Evolutionary conservation across 2,888 invertebrate species (phyloP).

Genomic region (Pseudococcus viburni): DNA sequence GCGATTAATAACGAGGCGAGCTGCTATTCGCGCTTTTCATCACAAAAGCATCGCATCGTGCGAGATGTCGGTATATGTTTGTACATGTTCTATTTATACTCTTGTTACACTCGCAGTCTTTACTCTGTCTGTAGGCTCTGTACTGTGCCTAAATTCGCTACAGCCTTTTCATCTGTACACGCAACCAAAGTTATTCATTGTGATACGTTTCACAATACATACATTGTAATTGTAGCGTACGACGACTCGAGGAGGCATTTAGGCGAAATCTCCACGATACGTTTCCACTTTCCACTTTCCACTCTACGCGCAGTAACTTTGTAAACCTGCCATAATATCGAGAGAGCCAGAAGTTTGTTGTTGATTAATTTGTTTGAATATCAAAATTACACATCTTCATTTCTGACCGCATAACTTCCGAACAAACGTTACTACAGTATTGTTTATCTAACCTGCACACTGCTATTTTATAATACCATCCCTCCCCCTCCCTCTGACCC

Average conservation of each 20-base stretch:
- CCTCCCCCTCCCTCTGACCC: neutral
- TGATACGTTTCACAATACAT: neutral
- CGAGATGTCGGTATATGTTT: neutral
- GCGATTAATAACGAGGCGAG: neutral
- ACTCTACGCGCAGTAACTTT: neutral
- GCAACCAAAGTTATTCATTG: neutral
- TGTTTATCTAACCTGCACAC: constrained; percentile 42
- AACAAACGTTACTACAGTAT: neutral
- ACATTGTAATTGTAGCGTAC: too few relatives aligned
- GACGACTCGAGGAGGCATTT: too few relatives aligned
- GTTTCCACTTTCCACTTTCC: neutral
- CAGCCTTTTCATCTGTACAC: neutral
- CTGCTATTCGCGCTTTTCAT: neutral
- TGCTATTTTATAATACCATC: neutral
- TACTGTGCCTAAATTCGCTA: neutral
- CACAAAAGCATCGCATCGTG: neutral
- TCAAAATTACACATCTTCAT: constrained; percentile 24
- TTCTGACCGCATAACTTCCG: constrained; percentile 24
- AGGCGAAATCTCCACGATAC: neutral
- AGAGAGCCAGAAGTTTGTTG: constrained; percentile 26
- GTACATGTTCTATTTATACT: too few relatives aligned
- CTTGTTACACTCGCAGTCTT: too few relatives aligned
- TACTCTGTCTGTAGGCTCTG: too few relatives aligned
- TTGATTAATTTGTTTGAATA: constrained; percentile 45
- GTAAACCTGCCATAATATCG: neutral